Base-by-base conservation (phyloP, 2,797 vertebrate genomes). In the Rhodeus uyekii region DNA sequence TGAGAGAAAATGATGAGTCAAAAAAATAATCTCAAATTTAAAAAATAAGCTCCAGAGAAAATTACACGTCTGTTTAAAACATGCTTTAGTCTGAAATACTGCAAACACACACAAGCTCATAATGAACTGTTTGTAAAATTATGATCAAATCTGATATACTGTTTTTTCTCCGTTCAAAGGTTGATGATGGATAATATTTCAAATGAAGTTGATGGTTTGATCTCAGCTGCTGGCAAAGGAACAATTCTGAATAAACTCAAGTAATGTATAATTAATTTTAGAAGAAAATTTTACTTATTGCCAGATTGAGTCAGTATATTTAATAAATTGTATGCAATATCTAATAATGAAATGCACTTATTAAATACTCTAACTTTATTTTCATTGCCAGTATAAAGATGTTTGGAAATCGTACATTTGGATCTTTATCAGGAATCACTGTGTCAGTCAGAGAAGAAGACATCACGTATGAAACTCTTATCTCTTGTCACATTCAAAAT, bases 221-320 rank as follows among this genome's bases (percentile, higher is more conserved):
- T 78, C 61, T 61, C 76, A 32, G 75, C 38, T 69, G 9, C 80
- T 50, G 58, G 16, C 4, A 55, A 64, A 58, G 58, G 18, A 24
- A 55, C 27, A 42, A 18, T 10, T 13, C 18, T 81, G n/a, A 24
- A 39, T 1, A 22, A 16, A 29, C 78, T 81, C 14, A 50, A 16
- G 83, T 84, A 68, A 74, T n/a, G n/a, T n/a, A n/a, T n/a, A n/a
- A n/a, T n/a, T n/a, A n/a, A n/a, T n/a, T n/a, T n/a, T n/a, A n/a
- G n/a, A n/a, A n/a, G n/a, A n/a, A n/a, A n/a, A n/a, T n/a, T n/a
- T n/a, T n/a, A n/a, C n/a, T n/a, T n/a, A n/a, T n/a, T n/a, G n/a
- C n/a, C n/a, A n/a, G n/a, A n/a, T n/a, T n/a, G n/a, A n/a, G n/a
- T n/a, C n/a, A n/a, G n/a, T n/a, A n/a, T 12, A n/a, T n/a, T 36